Evolutionary conservation across 2,113 vertebrate genomes (phyloP).

Genomic region (Tragelaphus imberbis): DNA sequence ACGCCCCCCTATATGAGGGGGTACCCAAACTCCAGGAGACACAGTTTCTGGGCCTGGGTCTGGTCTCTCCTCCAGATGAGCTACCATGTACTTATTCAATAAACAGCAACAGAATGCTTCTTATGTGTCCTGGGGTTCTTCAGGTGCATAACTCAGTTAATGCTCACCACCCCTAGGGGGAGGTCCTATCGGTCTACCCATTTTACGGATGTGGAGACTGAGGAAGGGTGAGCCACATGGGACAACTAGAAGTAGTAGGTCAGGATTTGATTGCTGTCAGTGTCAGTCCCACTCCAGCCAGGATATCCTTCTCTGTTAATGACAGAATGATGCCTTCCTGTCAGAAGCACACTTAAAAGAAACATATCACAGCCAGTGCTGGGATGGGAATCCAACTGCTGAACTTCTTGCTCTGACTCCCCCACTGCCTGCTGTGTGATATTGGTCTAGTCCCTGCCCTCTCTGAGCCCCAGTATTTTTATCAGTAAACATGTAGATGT

Average conservation of each 20-base stretch:
- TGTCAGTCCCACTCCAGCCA: not conserved
- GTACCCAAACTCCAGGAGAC: too few relatives aligned
- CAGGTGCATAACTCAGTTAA: too few relatives aligned
- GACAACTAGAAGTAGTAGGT: not conserved
- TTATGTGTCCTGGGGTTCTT: fast-evolving
- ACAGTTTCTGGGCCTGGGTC: not conserved
- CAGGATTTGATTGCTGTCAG: not conserved
- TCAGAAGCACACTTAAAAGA: not conserved
- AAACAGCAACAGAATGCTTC: not conserved
- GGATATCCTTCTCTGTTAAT: not conserved
- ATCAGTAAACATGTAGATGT: not conserved
- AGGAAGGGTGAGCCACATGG: not conserved
- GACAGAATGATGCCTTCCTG: not conserved
- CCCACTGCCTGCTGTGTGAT: too few relatives aligned
- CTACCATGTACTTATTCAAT: not conserved
- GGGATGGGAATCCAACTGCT: not conserved
- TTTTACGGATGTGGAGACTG: not conserved
- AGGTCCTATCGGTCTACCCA: not conserved
- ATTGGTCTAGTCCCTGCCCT: not conserved
- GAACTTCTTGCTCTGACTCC: not conserved
- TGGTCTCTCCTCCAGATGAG: not conserved
- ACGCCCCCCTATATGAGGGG: fast-evolving
- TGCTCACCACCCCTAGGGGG: not conserved
- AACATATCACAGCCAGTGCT: not conserved
- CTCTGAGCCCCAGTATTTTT: not conserved